Base-by-base conservation (phyloP, 2,113 vertebrate species). In the Caloenas nicobarica region DNA sequence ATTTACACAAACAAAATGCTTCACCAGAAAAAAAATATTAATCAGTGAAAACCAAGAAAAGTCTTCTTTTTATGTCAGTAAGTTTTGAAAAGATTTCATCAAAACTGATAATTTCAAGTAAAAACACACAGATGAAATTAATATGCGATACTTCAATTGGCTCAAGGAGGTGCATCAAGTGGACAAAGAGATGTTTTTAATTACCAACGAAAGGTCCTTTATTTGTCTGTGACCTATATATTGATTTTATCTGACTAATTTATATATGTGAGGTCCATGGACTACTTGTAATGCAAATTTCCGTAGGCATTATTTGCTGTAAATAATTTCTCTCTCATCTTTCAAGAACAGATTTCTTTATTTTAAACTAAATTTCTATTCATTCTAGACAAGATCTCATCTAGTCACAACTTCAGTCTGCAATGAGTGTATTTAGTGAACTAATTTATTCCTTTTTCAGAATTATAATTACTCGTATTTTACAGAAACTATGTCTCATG, bases 401-500 rank as follows among this genome's bases (percentile, higher is more conserved):
- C 92, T 78, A 81, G 79, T 78, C 81, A 85, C 81, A 92, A 82
- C 40, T 94, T 96, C 88, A 80, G 60, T 28, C 91, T 74, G 85
- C 71, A 95, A 83, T 84, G 21, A 90, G 94, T 86, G 90, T 81
- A 97, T 80, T 87, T 90, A 91, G 79, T 80, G 77, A 96, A 88
- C 69, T 91, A 83, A 96, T 72, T 44, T 96, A 96, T 96, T 97
- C 87, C 64, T 88, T 72, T 96, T 73, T 90, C 64, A 93, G 50
- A 91, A 89, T 89, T 90, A n/a, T 84, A 95, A 81, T 94, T 88
- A 93, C 79, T 95, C n/a, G 46, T 90, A 89, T 92, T 96, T 95
- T 84, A 91, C 80, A 92, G 85, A 93, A 97, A 94, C 93, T 53
- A 34, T 81, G 91, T 88, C 95, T 97, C 90, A 86, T 94, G 86